These are phyloP conservation scores for Pseudomyrmex cubaensis DNA, from an alignment of 1,140 invertebrate species.

Conservation along the genomic window DNA sequence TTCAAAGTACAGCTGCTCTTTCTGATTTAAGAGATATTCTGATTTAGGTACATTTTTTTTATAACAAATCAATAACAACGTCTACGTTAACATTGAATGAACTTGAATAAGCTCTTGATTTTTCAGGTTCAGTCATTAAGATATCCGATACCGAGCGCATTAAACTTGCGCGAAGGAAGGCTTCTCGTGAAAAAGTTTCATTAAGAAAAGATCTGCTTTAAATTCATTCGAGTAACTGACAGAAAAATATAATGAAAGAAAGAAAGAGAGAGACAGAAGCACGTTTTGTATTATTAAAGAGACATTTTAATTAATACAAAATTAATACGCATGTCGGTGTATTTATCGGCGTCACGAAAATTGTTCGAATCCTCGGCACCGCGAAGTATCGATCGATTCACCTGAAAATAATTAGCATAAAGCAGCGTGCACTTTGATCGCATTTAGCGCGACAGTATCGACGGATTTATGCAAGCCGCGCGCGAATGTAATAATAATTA, in stretches of 20 bases:
- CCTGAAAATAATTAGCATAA: conserved; percentile 53
- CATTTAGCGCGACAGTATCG: conserved; percentile 25
- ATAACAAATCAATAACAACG: background rate
- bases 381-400: conserved; percentile 20
- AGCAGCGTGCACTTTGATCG: conserved; percentile 26
- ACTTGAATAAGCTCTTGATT: conserved; percentile 5
- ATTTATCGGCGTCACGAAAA: conserved; percentile 29
- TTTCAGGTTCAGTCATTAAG: background rate
- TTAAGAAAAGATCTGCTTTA: background rate
- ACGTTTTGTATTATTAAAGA: background rate
- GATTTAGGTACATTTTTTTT: background rate
- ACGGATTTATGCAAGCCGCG: conserved; percentile 6
- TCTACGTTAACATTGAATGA: background rate
- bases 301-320: background rate
- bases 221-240: background rate
- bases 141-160: background rate
- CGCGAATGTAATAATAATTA: background rate
- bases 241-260: conserved; percentile 11
- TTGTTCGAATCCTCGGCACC: conserved; percentile 4
- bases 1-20: background rate
- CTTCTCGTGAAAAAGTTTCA: background rate
- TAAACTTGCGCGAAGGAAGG: background rate
- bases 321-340: conserved; percentile 9
- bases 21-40: background rate
- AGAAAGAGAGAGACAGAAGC: background rate